phyloP scores from a whole-genome alignment of 1,140 invertebrate species.

The Drosophila virilis region DNA sequence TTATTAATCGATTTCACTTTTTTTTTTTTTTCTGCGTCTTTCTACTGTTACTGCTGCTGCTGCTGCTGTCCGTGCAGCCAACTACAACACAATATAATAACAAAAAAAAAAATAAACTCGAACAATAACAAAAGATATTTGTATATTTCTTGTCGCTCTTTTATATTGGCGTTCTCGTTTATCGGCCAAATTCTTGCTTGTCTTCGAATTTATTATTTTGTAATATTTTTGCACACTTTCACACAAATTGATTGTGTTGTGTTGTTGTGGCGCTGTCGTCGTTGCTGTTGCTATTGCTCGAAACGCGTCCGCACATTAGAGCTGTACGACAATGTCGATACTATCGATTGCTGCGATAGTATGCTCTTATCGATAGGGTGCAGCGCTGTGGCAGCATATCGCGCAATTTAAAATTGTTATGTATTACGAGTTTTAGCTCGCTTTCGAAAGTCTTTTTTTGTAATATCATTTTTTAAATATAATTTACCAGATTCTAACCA shows the following conservation, averaged over 20 bases:
- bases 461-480: too few relatives aligned
- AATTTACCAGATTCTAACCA: too few relatives aligned
- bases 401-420: neutral
- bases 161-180: constrained; percentile 4
- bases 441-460: too few relatives aligned
- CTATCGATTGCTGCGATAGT: constrained; percentile 8
- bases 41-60: constrained; percentile 24
- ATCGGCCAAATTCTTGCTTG: constrained; percentile 15
- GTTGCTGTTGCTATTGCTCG: constrained; percentile 49
- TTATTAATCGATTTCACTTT: constrained; percentile 60
- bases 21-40: constrained; percentile 39
- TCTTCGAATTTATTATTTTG: constrained; percentile 36
- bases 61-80: constrained; percentile 36
- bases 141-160: constrained; percentile 9
- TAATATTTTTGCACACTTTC: constrained; percentile 43
- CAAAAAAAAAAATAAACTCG: constrained; percentile 25
- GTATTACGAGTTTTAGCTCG: too few relatives aligned
- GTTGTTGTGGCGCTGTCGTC: constrained; percentile 52
- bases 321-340: neutral
- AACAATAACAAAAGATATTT: constrained; percentile 21
- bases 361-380: neutral
- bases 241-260: constrained; percentile 40
- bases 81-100: constrained; percentile 43
- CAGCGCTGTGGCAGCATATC: neutral
- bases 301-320: constrained; percentile 26